phyloP scores from a whole-genome alignment of 2,888 invertebrate genomes.

The Lithophane leautieri region DNA sequence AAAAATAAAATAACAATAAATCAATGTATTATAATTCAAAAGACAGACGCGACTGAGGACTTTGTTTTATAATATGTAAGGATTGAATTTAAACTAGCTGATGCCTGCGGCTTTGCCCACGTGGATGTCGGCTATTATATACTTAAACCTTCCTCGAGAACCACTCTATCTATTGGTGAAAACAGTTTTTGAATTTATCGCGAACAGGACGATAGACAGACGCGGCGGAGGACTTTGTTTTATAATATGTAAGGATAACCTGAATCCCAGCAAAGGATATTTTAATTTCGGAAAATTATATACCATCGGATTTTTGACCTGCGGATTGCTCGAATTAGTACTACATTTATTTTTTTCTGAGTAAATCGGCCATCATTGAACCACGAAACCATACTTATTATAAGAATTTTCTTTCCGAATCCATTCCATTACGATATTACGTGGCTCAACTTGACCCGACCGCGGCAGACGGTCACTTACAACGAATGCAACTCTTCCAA shows the following conservation, averaged over 20 bases:
- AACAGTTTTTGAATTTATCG: too few relatives aligned
- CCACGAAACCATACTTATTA: constrained; percentile 14
- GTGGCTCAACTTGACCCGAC: constrained; percentile 38
- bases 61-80: too few relatives aligned
- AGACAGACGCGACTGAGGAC: too few relatives aligned
- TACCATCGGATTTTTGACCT: not conserved
- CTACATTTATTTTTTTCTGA: not conserved
- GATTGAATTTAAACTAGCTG: too few relatives aligned
- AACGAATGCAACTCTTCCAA: constrained; percentile 8
- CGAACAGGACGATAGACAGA: too few relatives aligned
- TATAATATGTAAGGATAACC: too few relatives aligned
- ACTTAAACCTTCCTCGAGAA: too few relatives aligned
- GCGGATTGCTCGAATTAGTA: too few relatives aligned
- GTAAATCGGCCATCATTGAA: not conserved
- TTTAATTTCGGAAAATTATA: not conserved
- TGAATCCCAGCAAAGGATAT: not conserved
- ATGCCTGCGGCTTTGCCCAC: too few relatives aligned
- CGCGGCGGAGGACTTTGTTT: too few relatives aligned
- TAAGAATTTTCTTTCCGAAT: constrained; percentile 11
- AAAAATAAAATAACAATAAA: not conserved
- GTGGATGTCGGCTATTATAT: too few relatives aligned
- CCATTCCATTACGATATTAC: constrained; percentile 60
- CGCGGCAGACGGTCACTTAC: constrained; percentile 38
- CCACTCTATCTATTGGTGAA: too few relatives aligned
- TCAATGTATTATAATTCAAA: not conserved